These are phyloP conservation scores for Smittia aterrima DNA, from an alignment of 2,888 invertebrate species.

Conservation along the genomic window DNA sequence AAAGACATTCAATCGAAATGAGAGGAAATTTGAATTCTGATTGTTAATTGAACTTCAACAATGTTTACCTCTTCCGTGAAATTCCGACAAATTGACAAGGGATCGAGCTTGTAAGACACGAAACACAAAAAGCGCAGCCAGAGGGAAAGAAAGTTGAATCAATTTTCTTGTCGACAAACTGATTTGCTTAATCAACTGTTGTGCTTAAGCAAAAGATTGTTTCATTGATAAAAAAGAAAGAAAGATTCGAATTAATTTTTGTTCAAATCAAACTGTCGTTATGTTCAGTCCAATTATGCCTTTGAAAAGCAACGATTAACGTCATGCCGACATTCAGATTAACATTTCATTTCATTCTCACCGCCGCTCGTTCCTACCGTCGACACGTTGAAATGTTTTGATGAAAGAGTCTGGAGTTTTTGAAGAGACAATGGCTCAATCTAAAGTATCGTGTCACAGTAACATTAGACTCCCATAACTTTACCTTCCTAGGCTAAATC, in stretches of 20 bases:
- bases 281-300: constrained; percentile 24
- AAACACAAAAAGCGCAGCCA: background rate
- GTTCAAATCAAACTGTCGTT: background rate
- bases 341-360: no score
- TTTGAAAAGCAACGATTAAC: constrained; percentile 20
- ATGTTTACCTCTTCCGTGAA: constrained; percentile 20
- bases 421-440: constrained; percentile 2
- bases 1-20: background rate
- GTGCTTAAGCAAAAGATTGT: background rate
- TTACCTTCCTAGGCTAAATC: background rate
- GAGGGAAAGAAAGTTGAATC: constrained; percentile 18
- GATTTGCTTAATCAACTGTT: constrained; percentile 32
- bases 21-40: background rate
- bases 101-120: background rate
- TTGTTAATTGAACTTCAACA: background rate
- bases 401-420: background rate
- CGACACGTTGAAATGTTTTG: background rate
- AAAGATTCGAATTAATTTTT: constrained; percentile 33
- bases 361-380: background rate
- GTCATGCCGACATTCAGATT: constrained; percentile 6
- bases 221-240: constrained; percentile 13
- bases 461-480: background rate
- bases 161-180: constrained; percentile 25
- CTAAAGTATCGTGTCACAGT: background rate
- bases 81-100: constrained; percentile 19